phyloP scores from a whole-genome alignment of 2,113 vertebrate species.

The Mixornis gularis region DNA sequence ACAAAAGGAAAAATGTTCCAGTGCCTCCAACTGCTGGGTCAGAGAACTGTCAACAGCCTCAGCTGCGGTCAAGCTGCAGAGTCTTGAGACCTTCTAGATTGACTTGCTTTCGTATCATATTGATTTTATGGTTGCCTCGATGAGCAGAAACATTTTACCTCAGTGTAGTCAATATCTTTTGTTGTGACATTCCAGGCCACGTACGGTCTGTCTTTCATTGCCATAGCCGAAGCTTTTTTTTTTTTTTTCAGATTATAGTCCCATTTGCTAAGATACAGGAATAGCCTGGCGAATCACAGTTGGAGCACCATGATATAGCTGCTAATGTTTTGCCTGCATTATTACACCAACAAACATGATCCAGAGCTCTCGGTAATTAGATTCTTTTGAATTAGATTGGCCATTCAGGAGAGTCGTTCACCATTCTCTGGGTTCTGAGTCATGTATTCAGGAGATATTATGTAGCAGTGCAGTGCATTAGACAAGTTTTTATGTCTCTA shows the following conservation, averaged over 20 bases:
- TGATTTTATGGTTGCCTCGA: slow-evolving; percentile 83
- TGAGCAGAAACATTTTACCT: slow-evolving; percentile 83
- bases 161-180: slow-evolving; percentile 82
- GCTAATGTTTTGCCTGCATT: slow-evolving; percentile 86
- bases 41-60: slow-evolving; percentile 82
- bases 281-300: slow-evolving; percentile 82
- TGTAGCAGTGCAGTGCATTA: slow-evolving; percentile 84
- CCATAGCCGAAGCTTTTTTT: slow-evolving; percentile 68
- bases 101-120: slow-evolving; percentile 84
- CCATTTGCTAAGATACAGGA: slow-evolving; percentile 86
- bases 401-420: slow-evolving; percentile 83
- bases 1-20: slow-evolving; percentile 81
- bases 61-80: slow-evolving; percentile 79
- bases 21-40: slow-evolving; percentile 78
- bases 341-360: slow-evolving; percentile 87
- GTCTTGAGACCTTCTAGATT: slow-evolving; percentile 81
- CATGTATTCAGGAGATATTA: slow-evolving; percentile 86
- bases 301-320: slow-evolving; percentile 86
- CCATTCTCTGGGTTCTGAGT: slow-evolving; percentile 84
- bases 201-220: slow-evolving; percentile 73
- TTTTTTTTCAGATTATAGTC: slow-evolving; percentile 77
- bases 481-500: slow-evolving; percentile 88
- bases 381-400: slow-evolving; percentile 88
- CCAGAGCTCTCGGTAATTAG: slow-evolving; percentile 82
- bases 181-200: slow-evolving; percentile 84